Base-by-base conservation (phyloP, 2,888 invertebrate genomes). In the Hoplodrina blanda region DNA sequence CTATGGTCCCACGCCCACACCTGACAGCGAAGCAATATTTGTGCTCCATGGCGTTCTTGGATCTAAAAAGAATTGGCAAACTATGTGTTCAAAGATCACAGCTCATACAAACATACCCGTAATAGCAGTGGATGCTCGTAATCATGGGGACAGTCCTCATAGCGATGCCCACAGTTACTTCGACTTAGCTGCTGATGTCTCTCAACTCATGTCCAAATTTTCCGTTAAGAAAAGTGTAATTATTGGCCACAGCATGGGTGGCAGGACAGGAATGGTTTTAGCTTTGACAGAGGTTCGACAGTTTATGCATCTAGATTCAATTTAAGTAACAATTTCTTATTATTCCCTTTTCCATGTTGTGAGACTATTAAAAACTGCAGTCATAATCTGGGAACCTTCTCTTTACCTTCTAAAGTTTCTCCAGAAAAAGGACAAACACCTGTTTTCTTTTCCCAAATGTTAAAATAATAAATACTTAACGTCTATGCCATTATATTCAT, bases 241-340 rank as follows among this genome's bases (percentile, higher is more conserved):
- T 33, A 92, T 99, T 85, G 99, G 99, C 0, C 99, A 99, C 90
- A 98, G 98, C 81, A 98, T 99, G 98, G 99, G 99, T 17, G 99
- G 99, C 17, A 97, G 98, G 69, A 96, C 98, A 2, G 97, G 97
- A 84, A 99, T 99, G 98, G 96, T 97, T 52, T 95, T 98, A 59
- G 98, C 98, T 7, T 92, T 99, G 54, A 96, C 95, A 20, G 87
- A 91, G 91, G 92, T 92, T 55, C 53, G 67, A 50, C 41, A 6
- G n/a, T 56, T 55, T 52, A 20, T 46, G 17, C 15, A 46, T 6
- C 15, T 44, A 44, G 8, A 41, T 41, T 41, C 11, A 15, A 44
- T 46, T 46, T 11, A 6, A 17, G 46, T 15, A 17, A 46, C 5
- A 13, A 11, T 41, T 41, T 41, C 46, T 15, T 46, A 46, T 41